Evolutionary conservation across 2,797 vertebrate species (phyloP).

Genomic region (Hoplostethus atlanticus): DNA sequence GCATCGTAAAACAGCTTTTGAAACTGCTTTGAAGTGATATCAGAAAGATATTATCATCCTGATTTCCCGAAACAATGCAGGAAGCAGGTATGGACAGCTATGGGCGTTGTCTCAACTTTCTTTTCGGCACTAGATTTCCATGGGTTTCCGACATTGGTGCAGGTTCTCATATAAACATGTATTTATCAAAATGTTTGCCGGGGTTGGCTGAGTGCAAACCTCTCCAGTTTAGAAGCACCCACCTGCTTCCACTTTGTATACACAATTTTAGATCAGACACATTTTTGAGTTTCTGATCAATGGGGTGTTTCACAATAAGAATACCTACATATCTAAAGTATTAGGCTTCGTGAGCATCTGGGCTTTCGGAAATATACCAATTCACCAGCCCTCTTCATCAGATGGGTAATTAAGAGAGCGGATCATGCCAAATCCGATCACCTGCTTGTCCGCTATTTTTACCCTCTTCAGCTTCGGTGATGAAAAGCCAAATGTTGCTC

Average conservation of each 20-base stretch:
- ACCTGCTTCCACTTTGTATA: constrained; percentile 42
- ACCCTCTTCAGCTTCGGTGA: neutral
- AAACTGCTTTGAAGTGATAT: too few relatives aligned
- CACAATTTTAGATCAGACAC: constrained; percentile 13
- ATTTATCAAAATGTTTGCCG: neutral
- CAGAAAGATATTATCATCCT: too few relatives aligned
- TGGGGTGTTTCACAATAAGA: neutral
- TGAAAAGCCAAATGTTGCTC: neutral
- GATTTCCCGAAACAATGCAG: too few relatives aligned
- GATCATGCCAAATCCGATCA: constrained; percentile 15
- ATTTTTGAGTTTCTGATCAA: constrained; percentile 13
- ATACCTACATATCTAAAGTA: neutral
- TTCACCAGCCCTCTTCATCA: neutral
- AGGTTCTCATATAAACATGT: neutral
- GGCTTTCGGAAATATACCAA: neutral
- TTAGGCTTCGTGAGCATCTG: neutral
- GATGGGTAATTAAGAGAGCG: constrained; percentile 24
- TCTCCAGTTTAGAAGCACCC: neutral
- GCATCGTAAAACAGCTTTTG: too few relatives aligned
- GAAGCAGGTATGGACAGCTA: too few relatives aligned
- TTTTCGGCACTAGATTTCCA: too few relatives aligned
- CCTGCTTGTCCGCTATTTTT: constrained; percentile 14
- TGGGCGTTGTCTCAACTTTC: too few relatives aligned
- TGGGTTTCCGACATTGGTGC: neutral
- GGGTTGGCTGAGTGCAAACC: neutral